A percentile compares a stretch with the other conserved stretches of the same genome.
Conservation (phyloP, 2,113 vertebrate species). For the Phyllopteryx taeniolatus region DNA sequence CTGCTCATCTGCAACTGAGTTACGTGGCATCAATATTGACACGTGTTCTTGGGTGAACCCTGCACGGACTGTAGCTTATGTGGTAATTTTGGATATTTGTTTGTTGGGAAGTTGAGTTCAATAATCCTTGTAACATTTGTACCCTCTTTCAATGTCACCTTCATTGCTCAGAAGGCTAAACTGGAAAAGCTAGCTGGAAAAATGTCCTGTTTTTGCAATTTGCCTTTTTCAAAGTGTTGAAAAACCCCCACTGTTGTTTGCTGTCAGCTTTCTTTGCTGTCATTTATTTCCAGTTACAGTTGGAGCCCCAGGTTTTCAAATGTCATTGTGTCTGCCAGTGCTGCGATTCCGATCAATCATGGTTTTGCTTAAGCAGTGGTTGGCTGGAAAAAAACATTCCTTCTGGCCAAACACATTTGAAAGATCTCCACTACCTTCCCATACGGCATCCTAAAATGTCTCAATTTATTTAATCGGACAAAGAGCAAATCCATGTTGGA, state of each 20-base stretch:
- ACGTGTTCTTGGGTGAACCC: slow-evolving; percentile 8
- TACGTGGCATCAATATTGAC: slow-evolving; percentile 22
- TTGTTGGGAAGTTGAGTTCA: neutral
- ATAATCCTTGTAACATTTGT: neutral
- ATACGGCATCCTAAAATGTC: neutral
- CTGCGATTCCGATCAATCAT: neutral
- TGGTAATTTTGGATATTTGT: too few relatives aligned
- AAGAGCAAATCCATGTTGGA: neutral
- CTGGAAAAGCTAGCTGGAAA: neutral
- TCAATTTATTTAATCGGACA: neutral
- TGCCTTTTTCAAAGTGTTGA: neutral
- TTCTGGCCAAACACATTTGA: neutral
- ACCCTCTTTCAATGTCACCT: neutral
- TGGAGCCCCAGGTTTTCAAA: neutral
- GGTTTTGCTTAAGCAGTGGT: neutral
- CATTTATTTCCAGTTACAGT: neutral
- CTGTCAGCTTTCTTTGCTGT: neutral
- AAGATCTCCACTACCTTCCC: neutral
- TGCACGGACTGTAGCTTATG: neutral
- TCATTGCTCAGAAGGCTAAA: neutral
- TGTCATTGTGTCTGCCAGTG: neutral
- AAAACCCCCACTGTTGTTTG: neutral
- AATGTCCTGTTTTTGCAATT: neutral
- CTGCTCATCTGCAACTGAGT: neutral
- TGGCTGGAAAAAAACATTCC: neutral